Conservation (phyloP, 2,113 vertebrate species). For the Otis tarda region DNA sequence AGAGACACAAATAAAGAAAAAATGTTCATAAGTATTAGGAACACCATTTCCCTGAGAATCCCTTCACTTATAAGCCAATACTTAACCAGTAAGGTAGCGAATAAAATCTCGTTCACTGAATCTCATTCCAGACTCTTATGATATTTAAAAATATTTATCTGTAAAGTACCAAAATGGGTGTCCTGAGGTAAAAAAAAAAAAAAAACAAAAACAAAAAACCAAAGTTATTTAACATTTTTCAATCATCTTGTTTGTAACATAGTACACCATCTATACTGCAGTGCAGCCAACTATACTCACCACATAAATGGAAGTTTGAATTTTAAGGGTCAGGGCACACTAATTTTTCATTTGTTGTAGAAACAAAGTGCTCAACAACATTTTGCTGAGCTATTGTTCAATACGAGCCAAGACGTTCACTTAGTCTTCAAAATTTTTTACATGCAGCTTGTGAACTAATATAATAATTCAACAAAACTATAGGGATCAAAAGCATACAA, state of each 20-base stretch:
- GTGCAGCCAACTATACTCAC: not conserved
- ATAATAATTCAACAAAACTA: not conserved
- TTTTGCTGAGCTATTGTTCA: not conserved
- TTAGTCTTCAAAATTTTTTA: not conserved
- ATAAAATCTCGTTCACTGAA: not conserved
- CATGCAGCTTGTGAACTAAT: not conserved
- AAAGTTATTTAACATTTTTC: not conserved
- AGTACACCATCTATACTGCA: not conserved
- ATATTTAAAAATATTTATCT: not conserved
- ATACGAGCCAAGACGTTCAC: not conserved
- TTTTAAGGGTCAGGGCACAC: not conserved
- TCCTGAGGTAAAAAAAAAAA: not conserved
- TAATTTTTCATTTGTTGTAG: not conserved
- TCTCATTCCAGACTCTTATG: not conserved
- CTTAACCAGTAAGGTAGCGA: not conserved
- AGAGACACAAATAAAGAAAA: not conserved
- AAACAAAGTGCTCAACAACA: not conserved
- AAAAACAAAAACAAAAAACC: no score
- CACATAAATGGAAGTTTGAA: not conserved
- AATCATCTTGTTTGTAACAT: not conserved
- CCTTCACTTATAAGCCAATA: not conserved
- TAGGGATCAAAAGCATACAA: not conserved
- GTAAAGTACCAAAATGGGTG: not conserved
- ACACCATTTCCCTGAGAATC: not conserved
- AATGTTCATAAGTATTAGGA: not conserved